Percentiles rank a stretch among this genome's conserved stretches.
Evolutionary conservation across 2,797 vertebrate species (phyloP).

Genomic region (Scarus forsteni): DNA sequence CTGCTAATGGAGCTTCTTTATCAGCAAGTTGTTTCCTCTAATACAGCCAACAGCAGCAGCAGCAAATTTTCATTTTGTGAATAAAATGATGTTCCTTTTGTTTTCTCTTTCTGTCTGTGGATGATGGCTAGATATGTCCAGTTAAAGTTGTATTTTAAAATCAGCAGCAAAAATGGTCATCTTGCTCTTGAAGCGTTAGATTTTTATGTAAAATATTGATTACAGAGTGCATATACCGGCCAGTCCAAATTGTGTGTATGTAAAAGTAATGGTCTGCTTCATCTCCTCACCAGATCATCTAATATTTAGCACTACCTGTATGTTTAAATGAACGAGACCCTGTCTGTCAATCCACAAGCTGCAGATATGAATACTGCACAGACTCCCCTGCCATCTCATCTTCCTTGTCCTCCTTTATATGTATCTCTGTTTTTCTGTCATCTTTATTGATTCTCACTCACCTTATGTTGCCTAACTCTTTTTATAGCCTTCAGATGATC

Average conservation of each 20-base stretch:
- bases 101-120: neutral
- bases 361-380: conserved; percentile 51
- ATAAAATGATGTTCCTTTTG: neutral
- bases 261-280: conserved; percentile 20
- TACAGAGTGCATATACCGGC: neutral
- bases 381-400: conserved; percentile 26
- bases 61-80: conserved; percentile 1
- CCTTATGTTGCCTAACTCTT: neutral
- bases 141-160: neutral
- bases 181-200: neutral
- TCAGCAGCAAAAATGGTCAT: neutral
- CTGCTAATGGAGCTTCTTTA: conserved; percentile 37
- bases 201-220: conserved; percentile 7
- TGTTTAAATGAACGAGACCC: conserved; percentile 49
- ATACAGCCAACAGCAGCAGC: conserved; percentile 6
- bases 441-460: conserved; percentile 8
- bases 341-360: conserved; percentile 50
- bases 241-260: conserved; percentile 14
- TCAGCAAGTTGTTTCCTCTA: conserved; percentile 12
- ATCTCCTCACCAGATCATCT: conserved; percentile 37
- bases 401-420: conserved; percentile 11
- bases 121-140: neutral
- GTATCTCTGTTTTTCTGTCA: conserved; percentile 1
- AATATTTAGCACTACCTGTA: conserved; percentile 55
- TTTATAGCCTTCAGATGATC: neutral